Percentiles rank a stretch among this genome's conserved stretches.
phyloP scores from a whole-genome alignment of 2,888 invertebrate species.

The Opisthograptis luteolata region DNA sequence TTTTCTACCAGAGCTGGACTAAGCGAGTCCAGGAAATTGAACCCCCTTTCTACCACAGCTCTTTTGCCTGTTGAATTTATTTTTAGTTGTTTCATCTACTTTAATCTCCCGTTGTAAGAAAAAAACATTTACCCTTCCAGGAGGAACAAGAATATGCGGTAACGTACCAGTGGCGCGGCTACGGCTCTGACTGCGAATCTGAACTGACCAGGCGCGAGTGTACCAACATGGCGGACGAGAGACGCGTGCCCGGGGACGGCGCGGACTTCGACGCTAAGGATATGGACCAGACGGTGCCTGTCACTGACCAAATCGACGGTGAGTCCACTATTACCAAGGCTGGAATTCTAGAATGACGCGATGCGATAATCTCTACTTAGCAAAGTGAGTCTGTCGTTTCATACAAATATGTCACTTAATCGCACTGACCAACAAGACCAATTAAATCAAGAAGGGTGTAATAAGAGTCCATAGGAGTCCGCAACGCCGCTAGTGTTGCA shows the following conservation, averaged over 20 bases:
- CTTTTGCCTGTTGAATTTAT: too few species aligned
- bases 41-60: too few species aligned
- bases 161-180: conserved; percentile 79
- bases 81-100: too few species aligned
- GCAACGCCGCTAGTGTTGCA: too few species aligned
- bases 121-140: conserved; percentile 45
- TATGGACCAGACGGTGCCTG: conserved; percentile 74
- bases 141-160: conserved; percentile 78
- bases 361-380: too few species aligned
- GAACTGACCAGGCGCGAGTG: conserved; percentile 54
- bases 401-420: too few species aligned
- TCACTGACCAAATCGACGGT: conserved; percentile 68
- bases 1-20: too few species aligned
- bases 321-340: conserved; percentile 7
- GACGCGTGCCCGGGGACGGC: conserved; percentile 63
- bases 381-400: too few species aligned
- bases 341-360: background rate
- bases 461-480: too few species aligned
- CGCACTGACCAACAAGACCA: too few species aligned
- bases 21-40: too few species aligned
- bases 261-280: conserved; percentile 45
- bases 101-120: background rate
- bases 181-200: conserved; percentile 86
- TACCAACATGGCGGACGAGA: conserved; percentile 66
- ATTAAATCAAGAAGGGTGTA: too few species aligned